Evolutionary conservation across 2,888 invertebrate species (phyloP), one percentile per base, ranked within the genome.

Genomic region (Cistogaster globosa): DNA sequence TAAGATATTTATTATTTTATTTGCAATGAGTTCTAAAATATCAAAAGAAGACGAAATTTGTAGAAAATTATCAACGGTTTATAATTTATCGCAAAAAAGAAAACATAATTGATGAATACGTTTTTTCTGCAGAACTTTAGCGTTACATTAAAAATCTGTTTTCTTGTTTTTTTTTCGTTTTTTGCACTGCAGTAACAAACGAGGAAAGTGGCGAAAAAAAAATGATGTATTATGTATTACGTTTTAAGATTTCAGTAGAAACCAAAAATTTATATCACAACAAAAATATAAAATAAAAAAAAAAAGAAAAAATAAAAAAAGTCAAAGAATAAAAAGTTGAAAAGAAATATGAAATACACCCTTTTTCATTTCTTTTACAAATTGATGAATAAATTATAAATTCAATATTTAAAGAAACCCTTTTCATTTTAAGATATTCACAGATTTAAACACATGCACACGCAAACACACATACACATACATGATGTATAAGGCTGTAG

Each of bases 321-420:
- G 8, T 22, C 22, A 58, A 57, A 58, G 18, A 77, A 45, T 16
- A 14, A 53, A 42, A 60, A 55, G 32, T 0, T 18, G 18, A 77
- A 77, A 71, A 32, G 14, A 53, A 69, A 63, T 20, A 53, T 26
- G 38, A 72, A 72, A 67, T 42, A 22, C 36, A 67, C 53, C 60
- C 77, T 65, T 77, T 72, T 78, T 8, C 26, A 60, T 74, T 74
- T 65, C 51, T 53, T 72, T 67, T 67, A 72, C 60, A 83, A 67
- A 78, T 78, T 72, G 68, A 83, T 83, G 72, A 72, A 78, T 83
- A 83, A 78, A 78, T 79, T 79, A 79, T 79, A 63, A 83, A 58
- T 51, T 63, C 51, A 55, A 69, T 75, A 18, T 42, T 63, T 58
- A 16, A 42, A 57, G 38, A 45, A 55, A 62, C 18, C 77, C 77